Base-by-base conservation (phyloP, 2,888 invertebrate genomes). In the Rotaria sp. region DNA sequence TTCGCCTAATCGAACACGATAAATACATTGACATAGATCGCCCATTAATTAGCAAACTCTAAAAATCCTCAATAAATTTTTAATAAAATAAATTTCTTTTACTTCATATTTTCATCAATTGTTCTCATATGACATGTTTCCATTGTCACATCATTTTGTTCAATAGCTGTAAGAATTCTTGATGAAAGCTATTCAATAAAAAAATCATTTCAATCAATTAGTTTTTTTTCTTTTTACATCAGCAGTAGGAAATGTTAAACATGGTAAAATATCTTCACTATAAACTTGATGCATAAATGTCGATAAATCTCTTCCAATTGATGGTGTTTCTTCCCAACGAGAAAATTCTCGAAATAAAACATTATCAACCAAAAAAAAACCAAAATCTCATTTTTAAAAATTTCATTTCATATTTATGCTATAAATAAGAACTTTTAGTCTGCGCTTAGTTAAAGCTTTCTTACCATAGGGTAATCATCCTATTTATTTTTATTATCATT, bases 1-100 rank as follows among this genome's bases (percentile, higher is more conserved):
- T 88, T 94, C 94, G 21, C 93, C 94, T 85, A 94, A 92, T 89
- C 94, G 93, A 93, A 95, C 94, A 87, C 94, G 93, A 90, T 94
- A 94, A 89, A 94, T 94, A 91, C 95, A 95, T 89, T 94, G 92
- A 87, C 94, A 92, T 85, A 94, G 93, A 41, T 93, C 93, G 89
- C 94, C 93, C 86, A 94, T 92, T 87, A 95, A 91, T 45, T 94
- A 93, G 91, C 95, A 95, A 26, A 59, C 18, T 67, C 85, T 86
- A n/a, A 3, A 13, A 26, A n/a, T n/a, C n/a, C n/a, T n/a, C 85
- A 4, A 11, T 35, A 85, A 38, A 50, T 24, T 11, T 26, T 5
- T 5, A 15, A 15, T 59, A 8, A 15, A 30, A 52, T 38, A 86
- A 85, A 86, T n/a, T n/a, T n/a, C n/a, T 35, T 30, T 74, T 41